Evolutionary conservation across 2,888 invertebrate species (phyloP), one percentile per base, ranked within the genome.

Genomic region (Scaptomyza caliginosa): DNA sequence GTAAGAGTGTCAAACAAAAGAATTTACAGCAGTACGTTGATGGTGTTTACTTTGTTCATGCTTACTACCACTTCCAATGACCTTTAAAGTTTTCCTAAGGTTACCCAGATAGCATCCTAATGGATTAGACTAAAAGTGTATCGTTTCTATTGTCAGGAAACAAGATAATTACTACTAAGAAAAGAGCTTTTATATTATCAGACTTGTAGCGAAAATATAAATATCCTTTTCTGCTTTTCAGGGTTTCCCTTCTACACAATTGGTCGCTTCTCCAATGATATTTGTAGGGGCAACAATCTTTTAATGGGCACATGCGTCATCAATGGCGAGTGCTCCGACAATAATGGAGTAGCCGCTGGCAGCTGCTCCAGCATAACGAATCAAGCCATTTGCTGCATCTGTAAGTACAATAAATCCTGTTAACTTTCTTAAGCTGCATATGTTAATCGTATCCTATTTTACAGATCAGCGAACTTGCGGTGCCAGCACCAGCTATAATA

Each of bases 341-440:
- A 94, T 23, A 94, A 94, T 57, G 97, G 97, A 0, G 94, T 94
- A 6, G 76, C 94, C 36, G 94, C 95, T 0, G 96, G 96, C 10
- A 91, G 91, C 10, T 97, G 97, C 88, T 96, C 95, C 3, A 93
- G 93, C 19, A 64, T 91, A 3, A 91, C 91, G 23, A 93, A 93
- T 55, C 93, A 95, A 81, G 97, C 96, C 3, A 93, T 95, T 57
- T 97, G 97, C 89, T 97, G 97, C 89, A 93, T 96, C 64, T 94
- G 97, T 97, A 92, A 94, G 94, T 92, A 39, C 2, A 7, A 11
- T 5, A 1, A 21, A 7, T 10, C 6, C 11, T 3, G 2, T 2
- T 2, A 3, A 1, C 13, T 8, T 34, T 8, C 3, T 34, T 34
- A 11, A 4, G 2, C 1, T 1, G 4, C 5, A 32, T 24, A 45